Conservation (phyloP, 2,113 vertebrate species). For the Engraulis encrasicolus region DNA sequence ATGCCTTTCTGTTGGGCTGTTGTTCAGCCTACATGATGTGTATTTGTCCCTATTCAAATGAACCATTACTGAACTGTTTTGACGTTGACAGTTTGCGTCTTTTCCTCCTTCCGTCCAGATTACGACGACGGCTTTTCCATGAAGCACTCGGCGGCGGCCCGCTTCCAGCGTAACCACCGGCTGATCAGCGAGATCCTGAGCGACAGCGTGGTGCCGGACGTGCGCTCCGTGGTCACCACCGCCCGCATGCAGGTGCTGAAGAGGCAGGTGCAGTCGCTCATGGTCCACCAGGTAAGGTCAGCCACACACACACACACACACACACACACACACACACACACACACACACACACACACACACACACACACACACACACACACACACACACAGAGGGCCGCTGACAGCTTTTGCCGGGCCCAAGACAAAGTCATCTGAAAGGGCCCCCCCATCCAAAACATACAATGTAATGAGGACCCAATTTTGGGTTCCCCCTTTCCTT, state of each 20-base stretch:
- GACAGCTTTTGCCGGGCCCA: too few species aligned
- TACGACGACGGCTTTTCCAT: constrained; percentile 98
- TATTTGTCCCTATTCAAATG: too few species aligned
- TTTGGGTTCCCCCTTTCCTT: too few species aligned
- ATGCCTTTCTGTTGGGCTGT: too few species aligned
- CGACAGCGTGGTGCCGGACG: constrained; percentile 94
- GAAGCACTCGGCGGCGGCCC: constrained; percentile 95
- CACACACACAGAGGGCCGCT: too few species aligned
- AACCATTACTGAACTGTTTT: too few species aligned
- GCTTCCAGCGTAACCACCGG: constrained; percentile 96
- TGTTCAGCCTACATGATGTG: too few species aligned
- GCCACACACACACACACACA: neutral
- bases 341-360: too few species aligned
- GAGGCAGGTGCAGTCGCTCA: constrained; percentile 96
- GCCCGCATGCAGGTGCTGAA: constrained; percentile 99
- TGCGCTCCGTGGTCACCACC: constrained; percentile 95
- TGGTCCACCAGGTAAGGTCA: constrained; percentile 93
- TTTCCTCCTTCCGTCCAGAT: constrained; percentile 72
- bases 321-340: neutral
- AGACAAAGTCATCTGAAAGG: too few species aligned
- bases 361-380: too few species aligned
- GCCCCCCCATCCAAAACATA: too few species aligned
- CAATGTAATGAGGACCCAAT: too few species aligned
- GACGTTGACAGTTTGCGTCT: neutral
- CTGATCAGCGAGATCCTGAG: constrained; percentile 98